Evolutionary conservation across 2,113 vertebrate species (phyloP), one percentile per base, ranked within the genome.

Genomic region (Amblyopsis rosae): DNA sequence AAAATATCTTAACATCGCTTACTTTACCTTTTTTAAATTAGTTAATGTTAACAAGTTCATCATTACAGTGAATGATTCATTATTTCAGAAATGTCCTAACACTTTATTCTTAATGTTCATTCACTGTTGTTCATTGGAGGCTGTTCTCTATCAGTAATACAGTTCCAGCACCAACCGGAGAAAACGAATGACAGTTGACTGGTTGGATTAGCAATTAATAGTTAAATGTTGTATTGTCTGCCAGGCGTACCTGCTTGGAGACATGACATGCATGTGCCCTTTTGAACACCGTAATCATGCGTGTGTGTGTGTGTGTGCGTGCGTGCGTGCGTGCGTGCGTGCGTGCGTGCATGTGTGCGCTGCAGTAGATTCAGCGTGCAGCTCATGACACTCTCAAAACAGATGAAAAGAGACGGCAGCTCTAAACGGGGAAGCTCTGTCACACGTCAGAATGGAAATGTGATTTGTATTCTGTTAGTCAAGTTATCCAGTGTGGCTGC

Each of bases 251-350:
- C 1, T 50, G 49, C 13, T 50, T 55, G 15, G 13, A 15, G 33
- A 26, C 15, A 6, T 65, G 63, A 32, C 32, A 12, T 19, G 51
- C 67, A 19, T 1, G 3, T 67, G 64, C 15, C 51, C 56, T 15
- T 80, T 65, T 72, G 47, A 59, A 45, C 48, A 3, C 45, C 6
- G 13, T 41, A 9, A 41, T 26, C 41, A 4, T 48, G 66, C 53
- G 7, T 69, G 53, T 9, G 16, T 68, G 56, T 47, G 65, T 59
- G 65, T 49, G 66, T 51, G 57, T 50, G 57, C 49, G 50, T 3
- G 1, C 4, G 6, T 50, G 49, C 6, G 4, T 57, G 53, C 55
- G 3, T 59, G 59, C 6, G 35, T 41, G 35, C 1, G 35, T 7
- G 35, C 2, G 26, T 2, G 26, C 2, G 26, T 26, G 26, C n/a